These are phyloP conservation scores for Aphelinus certus DNA, from an alignment of 1,140 invertebrate species.

Conservation along the genomic window DNA sequence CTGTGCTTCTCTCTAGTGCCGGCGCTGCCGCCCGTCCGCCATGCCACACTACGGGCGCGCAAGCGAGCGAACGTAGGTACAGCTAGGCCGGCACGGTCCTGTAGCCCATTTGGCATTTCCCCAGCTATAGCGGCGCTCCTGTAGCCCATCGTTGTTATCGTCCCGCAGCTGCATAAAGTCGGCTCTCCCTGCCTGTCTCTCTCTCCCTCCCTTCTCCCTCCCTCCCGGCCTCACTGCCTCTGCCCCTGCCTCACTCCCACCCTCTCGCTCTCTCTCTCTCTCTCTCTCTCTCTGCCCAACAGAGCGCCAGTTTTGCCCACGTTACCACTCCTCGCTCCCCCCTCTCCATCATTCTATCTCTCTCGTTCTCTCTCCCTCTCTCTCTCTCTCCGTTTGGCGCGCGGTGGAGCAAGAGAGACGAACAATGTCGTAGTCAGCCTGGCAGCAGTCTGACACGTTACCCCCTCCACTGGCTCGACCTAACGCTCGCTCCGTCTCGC, in stretches of 20 bases:
- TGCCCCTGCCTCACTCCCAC: neutral
- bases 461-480: constrained; percentile 39
- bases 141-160: constrained; percentile 70
- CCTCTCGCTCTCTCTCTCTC: constrained; percentile 30
- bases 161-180: constrained; percentile 70
- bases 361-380: constrained; percentile 4
- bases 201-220: constrained; percentile 40
- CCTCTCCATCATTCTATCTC: constrained; percentile 6
- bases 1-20: constrained; percentile 38
- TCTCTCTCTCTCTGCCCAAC: constrained; percentile 31
- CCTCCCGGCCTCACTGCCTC: neutral
- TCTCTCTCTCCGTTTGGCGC: constrained; percentile 34
- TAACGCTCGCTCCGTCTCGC: constrained; percentile 36
- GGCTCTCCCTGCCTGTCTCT: constrained; percentile 59
- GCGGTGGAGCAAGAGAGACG: too few species aligned
- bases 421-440: constrained; percentile 14
- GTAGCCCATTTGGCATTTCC: constrained; percentile 69
- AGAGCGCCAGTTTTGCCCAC: constrained; percentile 42
- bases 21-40: constrained; percentile 51
- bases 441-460: constrained; percentile 40
- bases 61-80: constrained; percentile 58
- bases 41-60: constrained; percentile 54
- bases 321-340: constrained; percentile 22
- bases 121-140: constrained; percentile 67
- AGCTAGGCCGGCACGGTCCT: constrained; percentile 59